phyloP scores from a whole-genome alignment of 2,888 invertebrate genomes.

The Ormyrus rosae region DNA sequence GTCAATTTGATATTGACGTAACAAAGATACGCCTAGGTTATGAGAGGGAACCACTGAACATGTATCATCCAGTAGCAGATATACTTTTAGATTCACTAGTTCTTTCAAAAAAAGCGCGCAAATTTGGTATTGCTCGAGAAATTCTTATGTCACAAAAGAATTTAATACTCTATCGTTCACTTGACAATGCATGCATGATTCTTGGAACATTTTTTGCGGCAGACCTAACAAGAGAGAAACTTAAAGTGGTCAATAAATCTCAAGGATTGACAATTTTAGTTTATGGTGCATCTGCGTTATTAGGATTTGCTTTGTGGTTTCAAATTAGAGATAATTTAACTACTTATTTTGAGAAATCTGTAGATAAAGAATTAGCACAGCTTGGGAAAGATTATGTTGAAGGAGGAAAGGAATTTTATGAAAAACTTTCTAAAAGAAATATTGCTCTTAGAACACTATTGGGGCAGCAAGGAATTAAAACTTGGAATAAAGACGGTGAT shows the following conservation, averaged over 20 bases:
- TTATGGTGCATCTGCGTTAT: conserved; percentile 79
- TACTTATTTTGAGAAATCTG: conserved; percentile 80
- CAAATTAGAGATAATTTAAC: conserved; percentile 82
- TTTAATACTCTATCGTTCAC: conserved; percentile 77
- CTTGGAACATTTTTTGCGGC: conserved; percentile 65
- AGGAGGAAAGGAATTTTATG: conserved; percentile 87
- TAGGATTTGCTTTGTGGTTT: conserved; percentile 80
- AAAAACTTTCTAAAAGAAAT: conserved; percentile 84
- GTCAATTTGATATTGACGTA: conserved; percentile 78
- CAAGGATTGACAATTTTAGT: conserved; percentile 74
- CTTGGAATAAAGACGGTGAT: conserved; percentile 84
- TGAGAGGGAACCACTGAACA: conserved; percentile 80
- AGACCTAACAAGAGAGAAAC: conserved; percentile 77
- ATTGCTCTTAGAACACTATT: conserved; percentile 83
- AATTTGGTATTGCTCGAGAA: conserved; percentile 88
- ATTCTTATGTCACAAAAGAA: conserved; percentile 81
- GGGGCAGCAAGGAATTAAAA: conserved; percentile 80
- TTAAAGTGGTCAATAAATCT: conserved; percentile 79
- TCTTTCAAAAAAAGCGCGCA: conserved; percentile 86
- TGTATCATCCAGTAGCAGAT: conserved; percentile 81
- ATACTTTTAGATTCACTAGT: conserved; percentile 82
- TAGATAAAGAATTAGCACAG: conserved; percentile 81
- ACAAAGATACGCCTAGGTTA: conserved; percentile 78
- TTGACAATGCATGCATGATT: conserved; percentile 32
- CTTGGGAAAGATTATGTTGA: conserved; percentile 81